Evolutionary conservation across 2,888 invertebrate species (phyloP), one percentile per base, ranked within the genome.

Genomic region (Glyphotaelius pellucidus): DNA sequence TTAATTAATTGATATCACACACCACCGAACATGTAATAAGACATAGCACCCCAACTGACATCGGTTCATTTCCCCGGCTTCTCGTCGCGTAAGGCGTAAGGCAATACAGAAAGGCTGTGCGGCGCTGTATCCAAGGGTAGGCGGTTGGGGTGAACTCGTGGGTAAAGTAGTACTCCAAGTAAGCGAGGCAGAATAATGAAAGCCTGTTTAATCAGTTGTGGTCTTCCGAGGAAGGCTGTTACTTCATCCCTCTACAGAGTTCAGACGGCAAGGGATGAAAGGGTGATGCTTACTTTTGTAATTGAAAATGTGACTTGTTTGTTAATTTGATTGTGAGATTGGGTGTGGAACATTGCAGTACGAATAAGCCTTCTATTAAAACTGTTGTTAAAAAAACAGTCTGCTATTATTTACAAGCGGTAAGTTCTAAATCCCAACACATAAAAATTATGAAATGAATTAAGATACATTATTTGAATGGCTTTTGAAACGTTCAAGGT

Each of bases 171-270:
- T 80, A 42, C 80, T 80, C 80, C 35, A n/a, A 42, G 89, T 80
- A 89, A 91, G 86, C 91, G 87, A 87, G 90, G 90, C 91, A 86
- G 91, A 90, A 90, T 92, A 92, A 92, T 92, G 91, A 92, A 87
- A 80, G 47, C 91, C 80, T 92, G 91, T 92, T 92, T 92, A 92
- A 92, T 92, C 91, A 92, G 90, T 85, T 52, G 91, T 86, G 91
- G 91, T 85, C 84, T 47, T 91, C 89, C 87, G 80, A 31, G 91
- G 85, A 38, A 38, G 79, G 79, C 89, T 67, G 80, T 89, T 91
- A 52, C 91, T 91, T 81, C 89, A 91, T 91, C 91, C 84, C 89
- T 84, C 83, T 90, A 90, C 91, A 67, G 91, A 91, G 84, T 30
- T 80, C 83, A 31, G 47, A 35, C 25, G 90, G 90, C 31, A 31